Conservation (phyloP, 2,113 vertebrate genomes). For the Pterocles burchelli region DNA sequence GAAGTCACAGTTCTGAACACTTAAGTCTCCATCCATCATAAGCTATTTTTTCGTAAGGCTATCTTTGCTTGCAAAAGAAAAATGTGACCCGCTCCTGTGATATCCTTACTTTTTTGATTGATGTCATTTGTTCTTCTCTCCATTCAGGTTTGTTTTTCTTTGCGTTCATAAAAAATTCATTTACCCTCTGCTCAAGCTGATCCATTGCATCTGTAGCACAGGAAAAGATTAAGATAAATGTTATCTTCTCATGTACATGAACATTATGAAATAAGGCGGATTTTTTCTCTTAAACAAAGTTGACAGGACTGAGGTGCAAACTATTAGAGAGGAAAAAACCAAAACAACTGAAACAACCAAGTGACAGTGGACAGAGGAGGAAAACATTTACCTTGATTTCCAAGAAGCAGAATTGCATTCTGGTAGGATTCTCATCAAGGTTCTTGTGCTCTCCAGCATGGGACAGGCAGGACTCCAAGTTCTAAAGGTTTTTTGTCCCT, state of each 20-base stretch:
- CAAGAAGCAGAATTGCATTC: slow-evolving; percentile 62
- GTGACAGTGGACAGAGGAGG: slow-evolving; percentile 21
- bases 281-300: slow-evolving; percentile 15
- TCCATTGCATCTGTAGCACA: slow-evolving; percentile 91
- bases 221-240: slow-evolving; percentile 42
- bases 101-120: slow-evolving; percentile 94
- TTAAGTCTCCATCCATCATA: slow-evolving; percentile 9
- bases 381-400: slow-evolving; percentile 53
- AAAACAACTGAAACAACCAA: not conserved
- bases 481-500: slow-evolving; percentile 67
- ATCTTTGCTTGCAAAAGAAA: not conserved
- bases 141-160: slow-evolving; percentile 99
- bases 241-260: slow-evolving; percentile 9
- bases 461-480: slow-evolving; percentile 64
- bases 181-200: slow-evolving; percentile 97
- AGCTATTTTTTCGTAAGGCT: not conserved
- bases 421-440: slow-evolving; percentile 56
- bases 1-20: not conserved
- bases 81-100: not conserved
- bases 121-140: slow-evolving; percentile 98
- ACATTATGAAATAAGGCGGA: not conserved
- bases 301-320: slow-evolving; percentile 46
- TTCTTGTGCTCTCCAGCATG: slow-evolving; percentile 63
- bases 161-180: slow-evolving; percentile 96
- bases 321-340: not conserved